Evolutionary conservation across 2,888 invertebrate species (phyloP).

Genomic region (Parnassius mnemosyne): DNA sequence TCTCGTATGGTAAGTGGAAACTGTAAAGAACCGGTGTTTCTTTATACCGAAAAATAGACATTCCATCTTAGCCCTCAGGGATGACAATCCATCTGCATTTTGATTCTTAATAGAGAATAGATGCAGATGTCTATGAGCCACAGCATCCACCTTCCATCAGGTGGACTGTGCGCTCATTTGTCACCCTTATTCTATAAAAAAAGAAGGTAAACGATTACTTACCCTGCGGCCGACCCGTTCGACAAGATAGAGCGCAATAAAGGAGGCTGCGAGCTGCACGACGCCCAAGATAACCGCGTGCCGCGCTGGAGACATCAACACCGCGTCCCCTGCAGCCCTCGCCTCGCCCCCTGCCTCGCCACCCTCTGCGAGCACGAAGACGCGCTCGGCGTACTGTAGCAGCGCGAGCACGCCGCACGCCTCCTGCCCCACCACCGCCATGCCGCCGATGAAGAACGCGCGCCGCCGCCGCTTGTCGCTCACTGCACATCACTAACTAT

Average conservation of each 20-base stretch:
- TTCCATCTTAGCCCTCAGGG: no score
- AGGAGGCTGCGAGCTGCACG: constrained; percentile 51
- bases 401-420: constrained; percentile 59
- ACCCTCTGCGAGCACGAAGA: constrained; percentile 51
- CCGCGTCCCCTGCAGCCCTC: constrained; percentile 2
- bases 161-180: no score
- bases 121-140: no score
- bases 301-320: constrained; percentile 42
- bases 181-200: no score
- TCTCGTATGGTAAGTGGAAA: no score
- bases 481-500: constrained; percentile 38
- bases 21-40: no score
- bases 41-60: no score
- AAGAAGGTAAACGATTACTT: constrained; percentile 14
- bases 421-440: constrained; percentile 61
- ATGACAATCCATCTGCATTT: no score
- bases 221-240: constrained; percentile 60
- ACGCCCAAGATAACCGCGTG: constrained; percentile 51
- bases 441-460: constrained; percentile 48
- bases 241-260: constrained; percentile 50
- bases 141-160: no score
- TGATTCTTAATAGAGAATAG: no score
- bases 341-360: constrained; percentile 4
- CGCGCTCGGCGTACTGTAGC: constrained; percentile 64
- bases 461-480: constrained; percentile 46